Evolutionary conservation across 2,113 vertebrate species (phyloP), one percentile per base, ranked within the genome.

Genomic region (Sakesphorus luctuosus): DNA sequence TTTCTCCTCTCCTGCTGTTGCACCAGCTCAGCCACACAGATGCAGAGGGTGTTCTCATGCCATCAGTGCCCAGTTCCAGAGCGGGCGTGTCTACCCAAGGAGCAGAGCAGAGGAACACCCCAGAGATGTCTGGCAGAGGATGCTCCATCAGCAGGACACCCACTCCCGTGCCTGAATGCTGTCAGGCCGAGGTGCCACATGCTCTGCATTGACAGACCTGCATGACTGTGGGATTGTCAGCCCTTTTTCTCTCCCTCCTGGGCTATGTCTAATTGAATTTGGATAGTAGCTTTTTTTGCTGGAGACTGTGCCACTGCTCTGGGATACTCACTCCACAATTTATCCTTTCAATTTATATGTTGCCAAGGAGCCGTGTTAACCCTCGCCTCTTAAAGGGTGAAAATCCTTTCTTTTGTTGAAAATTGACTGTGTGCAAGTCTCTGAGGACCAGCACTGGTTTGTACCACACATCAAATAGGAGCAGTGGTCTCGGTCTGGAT

Each of bases 171-270:
- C 35, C 52, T 12, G 31, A 59, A 16, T 38, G 28, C 52, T 4
- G 2, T 82, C n/a, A n/a, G 36, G 28, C 47, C 1, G 1, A 85
- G 38, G 21, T 79, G 56, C 33, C 47, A 43, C 21, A 2, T 33
- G 43, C 8, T 69, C 47, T 2, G 1, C 0, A 1, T 8, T 33
- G 28, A n/a, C 43, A 55, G 31, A 75, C 29, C 23, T 56, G 20
- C 26, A 23, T 0, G 9, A 5, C 44, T 47, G n/a, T 28, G 44
- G 36, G 20, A 21, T 4, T 74, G 28, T 47, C 8, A 14, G 36
- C 35, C 43, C 36, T 40, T 84, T 63, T 38, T 17, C 14, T 43
- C 50, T 31, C 4, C 25, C 7, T 73, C 7, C 43, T 78, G 26
- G 33, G 19, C n/a, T 3, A 0, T 20, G 20, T 35, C 2, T 4